Evolutionary conservation across 2,888 invertebrate genomes (phyloP).

Genomic region (Trachelus stipa): DNA sequence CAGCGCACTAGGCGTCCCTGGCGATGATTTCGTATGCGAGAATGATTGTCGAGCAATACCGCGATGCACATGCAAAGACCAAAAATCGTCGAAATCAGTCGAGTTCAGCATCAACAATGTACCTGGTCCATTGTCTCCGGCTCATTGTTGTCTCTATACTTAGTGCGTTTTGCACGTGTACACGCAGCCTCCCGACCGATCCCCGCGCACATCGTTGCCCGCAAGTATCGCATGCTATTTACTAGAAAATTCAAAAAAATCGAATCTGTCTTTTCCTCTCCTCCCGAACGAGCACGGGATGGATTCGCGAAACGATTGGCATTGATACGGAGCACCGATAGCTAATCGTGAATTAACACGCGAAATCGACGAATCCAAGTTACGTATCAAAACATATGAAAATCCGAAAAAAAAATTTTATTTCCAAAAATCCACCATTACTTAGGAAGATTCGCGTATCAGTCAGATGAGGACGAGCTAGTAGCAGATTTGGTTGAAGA

Average conservation of each 20-base stretch:
- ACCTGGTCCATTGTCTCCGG: constrained; percentile 62
- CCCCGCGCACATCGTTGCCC: constrained; percentile 21
- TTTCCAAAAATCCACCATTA: too few relatives aligned
- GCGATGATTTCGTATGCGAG: constrained; percentile 64
- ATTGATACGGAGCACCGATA: too few relatives aligned
- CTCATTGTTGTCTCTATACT: constrained; percentile 64
- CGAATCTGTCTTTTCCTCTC: constrained; percentile 30
- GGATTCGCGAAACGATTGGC: too few relatives aligned
- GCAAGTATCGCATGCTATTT: constrained; percentile 39
- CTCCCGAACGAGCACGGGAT: too few relatives aligned
- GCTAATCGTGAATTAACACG: too few relatives aligned
- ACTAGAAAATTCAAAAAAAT: constrained; percentile 46
- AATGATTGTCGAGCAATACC: constrained; percentile 60
- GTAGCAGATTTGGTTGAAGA: constrained; percentile 55
- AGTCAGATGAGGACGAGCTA: constrained; percentile 22
- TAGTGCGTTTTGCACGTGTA: constrained; percentile 23
- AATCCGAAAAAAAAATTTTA: too few relatives aligned
- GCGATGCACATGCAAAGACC: constrained; percentile 61
- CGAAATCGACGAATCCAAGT: too few relatives aligned
- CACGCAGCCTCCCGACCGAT: constrained; percentile 1
- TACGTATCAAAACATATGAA: too few relatives aligned
- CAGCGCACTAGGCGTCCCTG: constrained; percentile 43
- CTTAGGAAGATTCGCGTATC: too few relatives aligned
- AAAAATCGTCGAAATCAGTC: constrained; percentile 66
- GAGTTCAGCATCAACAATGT: constrained; percentile 66